Conservation (phyloP, 2,888 invertebrate genomes). For the Salpingus planirostris region DNA sequence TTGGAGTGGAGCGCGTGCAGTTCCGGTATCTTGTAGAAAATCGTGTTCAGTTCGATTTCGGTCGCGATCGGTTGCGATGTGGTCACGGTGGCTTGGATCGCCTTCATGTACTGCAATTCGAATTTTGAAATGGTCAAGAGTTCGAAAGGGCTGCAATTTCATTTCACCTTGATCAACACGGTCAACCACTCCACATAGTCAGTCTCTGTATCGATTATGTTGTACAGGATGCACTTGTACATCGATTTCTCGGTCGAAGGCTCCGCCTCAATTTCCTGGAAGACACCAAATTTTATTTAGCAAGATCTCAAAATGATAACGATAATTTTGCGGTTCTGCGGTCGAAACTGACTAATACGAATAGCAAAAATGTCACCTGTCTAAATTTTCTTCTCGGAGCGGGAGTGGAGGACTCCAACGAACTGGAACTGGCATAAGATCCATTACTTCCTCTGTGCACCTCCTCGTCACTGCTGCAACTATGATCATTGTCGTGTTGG, state of each 20-base stretch:
- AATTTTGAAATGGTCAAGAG: slow-evolving; percentile 2
- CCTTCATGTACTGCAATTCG: slow-evolving; percentile 75
- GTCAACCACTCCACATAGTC: slow-evolving; percentile 85
- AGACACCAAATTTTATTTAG: slow-evolving; percentile 7
- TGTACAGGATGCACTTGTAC: slow-evolving; percentile 80
- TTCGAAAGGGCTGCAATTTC: background rate
- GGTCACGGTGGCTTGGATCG: slow-evolving; percentile 75
- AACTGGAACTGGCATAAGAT: slow-evolving; percentile 42
- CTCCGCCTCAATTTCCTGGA: slow-evolving; percentile 47
- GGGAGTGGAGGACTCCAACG: slow-evolving; percentile 46
- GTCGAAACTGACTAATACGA: no score
- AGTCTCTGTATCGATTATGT: slow-evolving; percentile 85
- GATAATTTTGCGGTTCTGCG: no score
- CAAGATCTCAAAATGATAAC: no score
- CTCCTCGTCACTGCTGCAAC: slow-evolving; percentile 42
- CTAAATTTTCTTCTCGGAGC: slow-evolving; percentile 37
- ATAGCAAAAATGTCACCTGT: slow-evolving; percentile 18
- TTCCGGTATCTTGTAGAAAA: slow-evolving; percentile 89
- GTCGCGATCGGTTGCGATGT: slow-evolving; percentile 86
- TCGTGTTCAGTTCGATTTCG: slow-evolving; percentile 79
- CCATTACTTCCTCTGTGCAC: slow-evolving; percentile 37
- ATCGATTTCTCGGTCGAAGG: slow-evolving; percentile 66
- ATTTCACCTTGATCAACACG: slow-evolving; percentile 77
- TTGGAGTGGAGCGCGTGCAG: slow-evolving; percentile 72
- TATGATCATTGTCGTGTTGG: slow-evolving; percentile 30